These are phyloP conservation scores for Centrocercus urophasianus DNA, from an alignment of 2,113 vertebrate species.

Conservation along the genomic window DNA sequence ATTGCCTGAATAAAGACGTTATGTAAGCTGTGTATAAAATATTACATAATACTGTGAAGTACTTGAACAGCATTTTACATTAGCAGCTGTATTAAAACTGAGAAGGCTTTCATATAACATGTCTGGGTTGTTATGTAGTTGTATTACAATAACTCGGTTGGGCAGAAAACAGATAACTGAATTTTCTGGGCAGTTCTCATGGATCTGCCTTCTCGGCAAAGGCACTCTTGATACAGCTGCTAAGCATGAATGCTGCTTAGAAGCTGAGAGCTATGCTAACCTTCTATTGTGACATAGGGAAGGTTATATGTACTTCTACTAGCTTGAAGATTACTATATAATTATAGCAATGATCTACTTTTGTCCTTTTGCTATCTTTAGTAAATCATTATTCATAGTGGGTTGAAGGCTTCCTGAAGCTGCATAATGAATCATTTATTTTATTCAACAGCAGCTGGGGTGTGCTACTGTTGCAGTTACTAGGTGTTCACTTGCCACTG, in stretches of 20 bases:
- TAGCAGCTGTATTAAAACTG: accelerated
- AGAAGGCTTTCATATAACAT: not conserved
- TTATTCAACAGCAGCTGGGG: not conserved
- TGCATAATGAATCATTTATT: not conserved
- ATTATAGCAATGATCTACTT: not conserved
- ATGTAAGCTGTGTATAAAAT: slow-evolving; percentile 79
- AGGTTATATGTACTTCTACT: not conserved
- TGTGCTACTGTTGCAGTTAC: not conserved
- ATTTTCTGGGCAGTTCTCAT: not conserved
- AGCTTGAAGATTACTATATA: not conserved
- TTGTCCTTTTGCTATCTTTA: not conserved
- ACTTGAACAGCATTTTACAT: not conserved
- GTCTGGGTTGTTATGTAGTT: not conserved
- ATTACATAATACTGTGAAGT: not conserved
- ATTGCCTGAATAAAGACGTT: slow-evolving; percentile 87
- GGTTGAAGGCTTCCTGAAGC: not conserved
- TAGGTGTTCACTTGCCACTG: not conserved
- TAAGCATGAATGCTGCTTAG: not conserved
- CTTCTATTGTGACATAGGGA: not conserved
- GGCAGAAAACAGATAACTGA: not conserved
- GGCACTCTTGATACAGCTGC: not conserved
- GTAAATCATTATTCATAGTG: not conserved
- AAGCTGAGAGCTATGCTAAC: not conserved
- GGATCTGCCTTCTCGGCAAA: not conserved
- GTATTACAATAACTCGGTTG: not conserved